Percentiles rank a stretch among this genome's conserved stretches.
phyloP scores from a whole-genome alignment of 2,888 invertebrate species.

The Conchocele bisecta region DNA sequence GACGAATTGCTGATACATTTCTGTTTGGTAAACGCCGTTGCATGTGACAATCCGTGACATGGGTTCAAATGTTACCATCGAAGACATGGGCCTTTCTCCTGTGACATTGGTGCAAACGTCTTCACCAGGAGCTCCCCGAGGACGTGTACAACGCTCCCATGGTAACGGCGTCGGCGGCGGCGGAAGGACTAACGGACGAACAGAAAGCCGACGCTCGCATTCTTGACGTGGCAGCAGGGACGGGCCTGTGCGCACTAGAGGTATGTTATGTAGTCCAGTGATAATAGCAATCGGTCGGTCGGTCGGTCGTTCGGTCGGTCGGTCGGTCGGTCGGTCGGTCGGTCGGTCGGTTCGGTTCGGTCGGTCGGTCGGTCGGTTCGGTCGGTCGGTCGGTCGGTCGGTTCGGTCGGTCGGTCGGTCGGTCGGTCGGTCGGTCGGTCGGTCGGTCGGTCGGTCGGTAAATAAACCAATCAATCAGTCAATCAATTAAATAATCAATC shows the following conservation, averaged over 20 bases:
- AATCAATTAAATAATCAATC: too few relatives aligned
- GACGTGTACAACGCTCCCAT: slow-evolving; percentile 54
- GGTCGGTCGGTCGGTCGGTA: too few relatives aligned
- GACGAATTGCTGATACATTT: too few relatives aligned
- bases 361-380: slow-evolving; percentile 10
- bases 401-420: slow-evolving; percentile 2
- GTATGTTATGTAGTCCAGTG: too few relatives aligned
- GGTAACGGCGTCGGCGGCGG: slow-evolving; percentile 50
- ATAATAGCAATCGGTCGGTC: slow-evolving; percentile 27
- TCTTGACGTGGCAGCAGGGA: slow-evolving; percentile 56
- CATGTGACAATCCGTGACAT: background rate
- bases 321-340: slow-evolving; percentile 14
- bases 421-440: slow-evolving; percentile 35
- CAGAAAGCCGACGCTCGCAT: slow-evolving; percentile 35
- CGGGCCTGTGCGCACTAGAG: slow-evolving; percentile 48
- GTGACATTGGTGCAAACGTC: too few relatives aligned
- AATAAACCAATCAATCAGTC: too few relatives aligned
- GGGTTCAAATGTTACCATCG: too few relatives aligned
- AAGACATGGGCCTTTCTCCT: too few relatives aligned
- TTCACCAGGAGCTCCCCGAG: slow-evolving; percentile 44
- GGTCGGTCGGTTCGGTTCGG: background rate
- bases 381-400: slow-evolving; percentile 23
- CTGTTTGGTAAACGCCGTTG: background rate
- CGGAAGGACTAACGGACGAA: slow-evolving; percentile 41
- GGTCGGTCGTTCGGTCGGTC: slow-evolving; percentile 11